A percentile compares a stretch with the other conserved stretches of the same genome.
Conservation (phyloP, 2,797 vertebrate species). For the Holocentrus rufus region DNA sequence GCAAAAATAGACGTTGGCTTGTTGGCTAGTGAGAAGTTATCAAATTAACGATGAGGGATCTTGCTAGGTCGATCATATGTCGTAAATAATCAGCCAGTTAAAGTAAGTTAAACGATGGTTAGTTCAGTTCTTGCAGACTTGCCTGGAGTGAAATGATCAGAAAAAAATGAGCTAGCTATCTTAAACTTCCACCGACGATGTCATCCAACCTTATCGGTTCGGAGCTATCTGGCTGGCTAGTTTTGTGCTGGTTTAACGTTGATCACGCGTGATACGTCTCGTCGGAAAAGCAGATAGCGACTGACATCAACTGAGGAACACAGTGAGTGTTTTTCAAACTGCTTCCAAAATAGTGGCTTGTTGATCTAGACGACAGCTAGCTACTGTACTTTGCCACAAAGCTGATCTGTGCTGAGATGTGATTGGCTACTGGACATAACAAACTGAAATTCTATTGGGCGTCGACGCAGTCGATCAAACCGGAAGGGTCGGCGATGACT, state of each 20-base stretch:
- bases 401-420: slow-evolving; percentile 30
- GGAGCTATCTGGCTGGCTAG: slow-evolving; percentile 42
- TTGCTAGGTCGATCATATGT: slow-evolving; percentile 23
- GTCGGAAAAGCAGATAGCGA: slow-evolving; percentile 58
- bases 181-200: slow-evolving; percentile 60
- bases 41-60: slow-evolving; percentile 32
- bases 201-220: slow-evolving; percentile 49
- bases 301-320: slow-evolving; percentile 63
- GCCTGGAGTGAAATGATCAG: slow-evolving; percentile 42
- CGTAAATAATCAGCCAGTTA: slow-evolving; percentile 8
- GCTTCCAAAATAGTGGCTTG: slow-evolving; percentile 76
- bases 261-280: slow-evolving; percentile 48
- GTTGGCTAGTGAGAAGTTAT: slow-evolving; percentile 8
- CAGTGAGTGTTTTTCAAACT: slow-evolving; percentile 75
- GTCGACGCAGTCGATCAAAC: slow-evolving; percentile 26
- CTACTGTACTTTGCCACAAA: slow-evolving; percentile 70
- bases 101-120: slow-evolving; percentile 16
- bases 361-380: slow-evolving; percentile 70
- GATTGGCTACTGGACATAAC: slow-evolving; percentile 64
- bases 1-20: slow-evolving; percentile 26
- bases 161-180: slow-evolving; percentile 48
- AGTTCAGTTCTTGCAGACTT: slow-evolving; percentile 39
- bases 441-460: slow-evolving; percentile 57
- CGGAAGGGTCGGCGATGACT: background rate
- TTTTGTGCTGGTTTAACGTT: slow-evolving; percentile 62